Evolutionary conservation across 1,140 invertebrate genomes (phyloP).

Genomic region (Macrobrachium nipponense): DNA sequence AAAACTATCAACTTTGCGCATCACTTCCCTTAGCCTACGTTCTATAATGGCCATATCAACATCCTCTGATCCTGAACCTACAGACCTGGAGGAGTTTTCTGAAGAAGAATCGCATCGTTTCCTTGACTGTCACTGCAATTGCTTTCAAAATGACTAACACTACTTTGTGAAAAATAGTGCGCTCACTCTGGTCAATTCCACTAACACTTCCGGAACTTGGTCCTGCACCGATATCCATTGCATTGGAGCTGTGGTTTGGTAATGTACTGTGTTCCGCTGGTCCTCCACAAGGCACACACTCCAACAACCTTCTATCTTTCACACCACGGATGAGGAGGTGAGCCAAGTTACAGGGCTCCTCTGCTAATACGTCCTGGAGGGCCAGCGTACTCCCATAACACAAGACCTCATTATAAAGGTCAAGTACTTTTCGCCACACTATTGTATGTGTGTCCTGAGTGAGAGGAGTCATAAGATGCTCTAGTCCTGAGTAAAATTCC

Average conservation of each 20-base stretch:
- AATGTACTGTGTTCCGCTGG: conserved; percentile 65
- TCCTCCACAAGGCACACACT: conserved; percentile 75
- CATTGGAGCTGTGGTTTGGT: conserved; percentile 47
- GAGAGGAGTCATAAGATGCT: conserved; percentile 82
- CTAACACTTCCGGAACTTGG: conserved; percentile 46
- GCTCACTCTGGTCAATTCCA: conserved; percentile 69
- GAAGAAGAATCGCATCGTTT: conserved; percentile 80
- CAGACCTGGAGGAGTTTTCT: conserved; percentile 74
- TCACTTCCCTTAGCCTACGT: conserved; percentile 83
- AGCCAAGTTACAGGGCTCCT: conserved; percentile 86
- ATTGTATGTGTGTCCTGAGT: conserved; percentile 80
- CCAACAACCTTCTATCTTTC: conserved; percentile 83
- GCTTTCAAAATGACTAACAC: conserved; percentile 87
- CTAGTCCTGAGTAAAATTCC: conserved; percentile 86
- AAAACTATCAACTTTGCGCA: conserved; percentile 80
- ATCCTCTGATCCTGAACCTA: conserved; percentile 70
- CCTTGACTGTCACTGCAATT: conserved; percentile 89
- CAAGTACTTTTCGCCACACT: conserved; percentile 85
- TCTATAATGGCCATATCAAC: conserved; percentile 90
- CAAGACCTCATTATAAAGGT: conserved; percentile 87
- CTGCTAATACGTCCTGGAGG: conserved; percentile 84
- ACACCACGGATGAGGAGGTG: conserved; percentile 86
- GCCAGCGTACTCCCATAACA: conserved; percentile 91
- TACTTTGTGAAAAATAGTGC: conserved; percentile 83
- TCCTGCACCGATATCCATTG: background rate